These are phyloP conservation scores for Taenaris catops DNA, from an alignment of 2,888 invertebrate genomes.

Conservation along the genomic window DNA sequence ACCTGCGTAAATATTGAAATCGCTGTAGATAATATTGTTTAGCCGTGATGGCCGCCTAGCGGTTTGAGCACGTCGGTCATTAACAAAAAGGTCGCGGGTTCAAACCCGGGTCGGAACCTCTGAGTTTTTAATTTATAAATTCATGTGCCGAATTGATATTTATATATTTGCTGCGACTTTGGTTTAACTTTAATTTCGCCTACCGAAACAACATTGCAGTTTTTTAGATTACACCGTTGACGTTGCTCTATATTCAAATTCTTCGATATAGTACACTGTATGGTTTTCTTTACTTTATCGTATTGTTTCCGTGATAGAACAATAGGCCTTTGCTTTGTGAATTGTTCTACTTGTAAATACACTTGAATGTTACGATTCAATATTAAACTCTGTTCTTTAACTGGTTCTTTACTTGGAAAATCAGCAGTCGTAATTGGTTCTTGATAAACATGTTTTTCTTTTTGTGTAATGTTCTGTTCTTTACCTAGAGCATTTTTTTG, in stretches of 20 bases:
- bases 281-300: slow-evolving; percentile 48
- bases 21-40: too few relatives aligned
- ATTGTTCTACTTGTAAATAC: slow-evolving; percentile 43
- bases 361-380: slow-evolving; percentile 46
- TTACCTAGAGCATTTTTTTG: background rate
- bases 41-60: too few relatives aligned
- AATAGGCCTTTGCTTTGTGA: slow-evolving; percentile 46
- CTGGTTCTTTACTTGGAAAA: background rate
- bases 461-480: background rate
- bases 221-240: slow-evolving; percentile 10
- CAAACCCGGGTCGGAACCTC: too few relatives aligned
- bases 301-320: slow-evolving; percentile 52
- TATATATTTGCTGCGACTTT: too few relatives aligned
- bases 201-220: slow-evolving; percentile 31
- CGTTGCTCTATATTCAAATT: slow-evolving; percentile 23
- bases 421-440: background rate
- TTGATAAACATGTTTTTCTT: too few relatives aligned
- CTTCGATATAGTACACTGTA: slow-evolving; percentile 33
- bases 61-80: too few relatives aligned
- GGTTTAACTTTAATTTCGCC: slow-evolving; percentile 32
- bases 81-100: too few relatives aligned
- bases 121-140: too few relatives aligned
- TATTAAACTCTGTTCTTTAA: slow-evolving; percentile 24
- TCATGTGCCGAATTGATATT: too few relatives aligned
- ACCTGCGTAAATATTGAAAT: too few relatives aligned